A percentile compares a stretch with the other conserved stretches of the same genome.
Conservation (phyloP, 1,140 invertebrate genomes). For the Drosophila seguyi region DNA sequence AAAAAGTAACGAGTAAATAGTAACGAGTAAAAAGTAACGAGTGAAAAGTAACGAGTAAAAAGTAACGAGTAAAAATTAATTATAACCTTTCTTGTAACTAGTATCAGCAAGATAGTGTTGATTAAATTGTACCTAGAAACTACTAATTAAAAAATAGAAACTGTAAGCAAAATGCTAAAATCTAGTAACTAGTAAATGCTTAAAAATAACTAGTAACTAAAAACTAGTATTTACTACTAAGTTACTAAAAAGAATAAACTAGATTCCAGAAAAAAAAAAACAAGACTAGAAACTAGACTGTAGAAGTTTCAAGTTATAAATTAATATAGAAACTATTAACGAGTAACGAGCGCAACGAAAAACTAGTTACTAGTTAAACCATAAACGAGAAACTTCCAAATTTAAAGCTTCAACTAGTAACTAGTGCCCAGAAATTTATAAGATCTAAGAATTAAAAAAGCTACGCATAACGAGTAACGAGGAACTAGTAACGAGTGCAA, state of each 20-base stretch:
- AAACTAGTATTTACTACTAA: neutral
- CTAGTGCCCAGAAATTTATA: too few species aligned
- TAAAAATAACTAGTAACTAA: neutral
- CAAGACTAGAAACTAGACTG: neutral
- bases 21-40: neutral
- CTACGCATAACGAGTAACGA: neutral
- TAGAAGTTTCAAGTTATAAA: too few species aligned
- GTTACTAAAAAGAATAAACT: too few species aligned
- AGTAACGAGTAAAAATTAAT: neutral
- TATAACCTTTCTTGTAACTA: neutral
- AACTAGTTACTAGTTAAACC: neutral
- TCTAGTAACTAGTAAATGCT: neutral
- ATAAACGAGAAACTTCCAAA: too few species aligned
- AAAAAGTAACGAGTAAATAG: neutral
- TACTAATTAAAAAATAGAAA: neutral
- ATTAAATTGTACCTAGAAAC: neutral
- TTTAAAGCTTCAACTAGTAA: too few species aligned
- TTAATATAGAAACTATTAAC: neutral
- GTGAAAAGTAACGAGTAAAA: neutral
- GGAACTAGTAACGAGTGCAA: neutral
- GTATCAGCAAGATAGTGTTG: neutral
- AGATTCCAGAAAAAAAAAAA: neutral
- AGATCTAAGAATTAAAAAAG: neutral
- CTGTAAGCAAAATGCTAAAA: neutral
- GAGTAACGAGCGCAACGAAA: neutral